Evolutionary conservation across 2,888 invertebrate genomes (phyloP), one percentile per base, ranked within the genome.

Genomic region (Corbicula japonica): DNA sequence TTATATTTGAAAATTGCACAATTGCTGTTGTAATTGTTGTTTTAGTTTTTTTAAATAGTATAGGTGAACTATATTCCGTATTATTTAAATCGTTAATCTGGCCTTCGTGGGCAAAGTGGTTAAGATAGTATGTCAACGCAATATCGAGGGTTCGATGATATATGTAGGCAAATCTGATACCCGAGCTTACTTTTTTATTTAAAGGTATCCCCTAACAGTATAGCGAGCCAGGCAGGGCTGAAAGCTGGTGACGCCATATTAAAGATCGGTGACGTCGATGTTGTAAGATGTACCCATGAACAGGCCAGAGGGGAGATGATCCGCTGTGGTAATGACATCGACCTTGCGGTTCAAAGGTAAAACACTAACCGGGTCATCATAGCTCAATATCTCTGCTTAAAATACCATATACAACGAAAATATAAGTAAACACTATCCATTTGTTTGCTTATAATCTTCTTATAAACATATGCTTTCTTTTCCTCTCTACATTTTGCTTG

Each of bases 281-380:
- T 88, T 26, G 66, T 72, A 15, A 86, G 87, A 4, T 87, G 88
- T 70, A 87, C 88, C 2, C 92, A 93, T 81, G 87, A 91, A 34
- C 84, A 90, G 30, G 92, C 92, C 21, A 89, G 92, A 68, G 90
- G 88, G 63, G 92, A 91, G 73, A 89, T 93, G 86, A 89, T 92
- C 56, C 84, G 92, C n/a, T 90, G 89, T n/a, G 92, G 92, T n/a
- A 92, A 93, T 66, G 92, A 93, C 6, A 82, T 93, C 12, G 88
- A 90, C 69, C 85, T 93, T 5, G 83, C 87, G 6, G 89, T 93
- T 1, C 86, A 88, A 84, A 90, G 90, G 92, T 92, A 80, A 78
- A 66, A 28, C n/a, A 4, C 8, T 28, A 56, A n/a, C n/a, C 26
- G 28, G 15, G 18, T 18, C 0, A 54, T 18, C 52, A 21, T 32